These are phyloP conservation scores for Emydoidea blandingii DNA, from an alignment of 2,797 vertebrate genomes.

Conservation along the genomic window DNA sequence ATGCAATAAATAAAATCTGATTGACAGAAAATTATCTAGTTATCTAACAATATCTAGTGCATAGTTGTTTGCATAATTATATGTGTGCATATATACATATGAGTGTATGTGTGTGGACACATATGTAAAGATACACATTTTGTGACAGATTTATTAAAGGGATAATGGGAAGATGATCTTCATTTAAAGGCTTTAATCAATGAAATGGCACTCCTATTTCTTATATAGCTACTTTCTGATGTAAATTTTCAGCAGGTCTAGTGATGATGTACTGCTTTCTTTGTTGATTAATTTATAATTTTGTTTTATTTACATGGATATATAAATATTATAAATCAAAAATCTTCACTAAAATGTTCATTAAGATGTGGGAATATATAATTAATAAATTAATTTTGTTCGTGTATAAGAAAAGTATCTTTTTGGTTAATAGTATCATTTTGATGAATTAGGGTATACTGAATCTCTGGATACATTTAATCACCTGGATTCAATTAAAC, in stretches of 20 bases:
- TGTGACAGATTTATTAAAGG: not conserved
- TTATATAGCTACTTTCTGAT: not conserved
- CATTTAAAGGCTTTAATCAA: not conserved
- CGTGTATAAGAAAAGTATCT: not conserved
- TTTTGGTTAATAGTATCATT: not conserved
- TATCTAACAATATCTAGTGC: not conserved
- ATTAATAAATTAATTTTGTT: not conserved
- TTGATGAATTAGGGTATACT: not conserved
- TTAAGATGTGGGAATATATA: not conserved
- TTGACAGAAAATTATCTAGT: not conserved
- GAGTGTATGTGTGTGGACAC: not conserved
- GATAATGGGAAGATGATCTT: not conserved
- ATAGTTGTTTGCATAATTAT: not conserved
- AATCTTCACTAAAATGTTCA: not conserved
- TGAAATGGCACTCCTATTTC: not conserved
- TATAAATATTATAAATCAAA: not conserved
- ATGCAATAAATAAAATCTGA: not conserved
- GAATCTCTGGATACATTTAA: not conserved
- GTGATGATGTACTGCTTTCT: not conserved
- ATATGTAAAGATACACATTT: not conserved
- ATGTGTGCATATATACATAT: not conserved
- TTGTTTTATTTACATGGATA: not conserved
- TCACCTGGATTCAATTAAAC: not conserved
- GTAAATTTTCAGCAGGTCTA: not conserved
- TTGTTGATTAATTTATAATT: not conserved